phyloP scores from a whole-genome alignment of 2,888 invertebrate species.

The Cyaniris semiargus region DNA sequence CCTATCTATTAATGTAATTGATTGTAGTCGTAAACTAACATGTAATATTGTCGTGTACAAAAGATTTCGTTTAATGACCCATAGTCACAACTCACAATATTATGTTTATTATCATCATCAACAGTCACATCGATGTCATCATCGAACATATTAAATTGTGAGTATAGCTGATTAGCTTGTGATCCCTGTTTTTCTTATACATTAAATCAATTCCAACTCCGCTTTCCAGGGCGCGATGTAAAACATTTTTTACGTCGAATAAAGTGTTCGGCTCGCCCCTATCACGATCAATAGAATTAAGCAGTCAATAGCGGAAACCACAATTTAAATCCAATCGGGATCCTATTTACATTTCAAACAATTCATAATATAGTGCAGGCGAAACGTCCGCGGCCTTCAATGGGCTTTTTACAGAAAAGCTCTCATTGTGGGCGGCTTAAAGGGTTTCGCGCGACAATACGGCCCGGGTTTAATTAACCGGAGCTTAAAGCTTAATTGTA shows the following conservation, averaged over 20 bases:
- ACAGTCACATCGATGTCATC: background rate
- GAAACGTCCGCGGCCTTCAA: constrained; percentile 53
- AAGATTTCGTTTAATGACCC: constrained; percentile 2
- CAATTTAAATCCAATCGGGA: constrained; percentile 49
- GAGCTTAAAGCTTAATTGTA: constrained; percentile 77
- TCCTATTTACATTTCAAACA: constrained; percentile 52
- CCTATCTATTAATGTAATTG: background rate
- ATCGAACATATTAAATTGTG: background rate
- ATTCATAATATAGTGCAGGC: constrained; percentile 55
- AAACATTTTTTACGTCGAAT: constrained; percentile 7
- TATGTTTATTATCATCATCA: constrained; percentile 13
- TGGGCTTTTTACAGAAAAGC: constrained; percentile 66
- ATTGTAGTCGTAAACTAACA: constrained; percentile 16
- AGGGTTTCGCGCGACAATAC: constrained; percentile 72
- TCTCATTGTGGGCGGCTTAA: constrained; percentile 69
- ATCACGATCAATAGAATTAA: constrained; percentile 43
- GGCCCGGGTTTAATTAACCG: constrained; percentile 76
- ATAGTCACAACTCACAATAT: background rate
- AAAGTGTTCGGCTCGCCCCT: constrained; percentile 34
- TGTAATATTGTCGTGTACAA: background rate
- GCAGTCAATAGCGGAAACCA: constrained; percentile 53
- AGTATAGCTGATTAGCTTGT: background rate
- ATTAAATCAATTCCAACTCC: background rate
- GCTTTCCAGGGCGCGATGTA: constrained; percentile 9
- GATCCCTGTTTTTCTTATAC: background rate